A percentile compares a stretch with the other conserved stretches of the same genome.
These are phyloP conservation scores for Micrastur ruficollis DNA, from an alignment of 2,797 vertebrate genomes.

Conservation along the genomic window DNA sequence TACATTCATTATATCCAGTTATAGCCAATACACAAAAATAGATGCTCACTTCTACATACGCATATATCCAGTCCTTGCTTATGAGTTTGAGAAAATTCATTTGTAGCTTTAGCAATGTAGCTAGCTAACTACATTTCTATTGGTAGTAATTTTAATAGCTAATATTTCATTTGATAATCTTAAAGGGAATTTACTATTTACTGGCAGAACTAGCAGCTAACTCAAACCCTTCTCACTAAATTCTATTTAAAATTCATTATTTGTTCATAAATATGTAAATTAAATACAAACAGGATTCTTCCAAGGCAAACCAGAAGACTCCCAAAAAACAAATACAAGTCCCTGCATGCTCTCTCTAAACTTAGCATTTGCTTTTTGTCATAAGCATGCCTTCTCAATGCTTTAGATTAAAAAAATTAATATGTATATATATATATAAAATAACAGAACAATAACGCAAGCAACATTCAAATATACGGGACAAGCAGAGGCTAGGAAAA, in stretches of 20 bases:
- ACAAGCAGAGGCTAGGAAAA: neutral
- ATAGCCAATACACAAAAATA: neutral
- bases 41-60: neutral
- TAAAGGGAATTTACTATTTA: neutral
- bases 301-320: neutral
- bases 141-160: constrained; percentile 7
- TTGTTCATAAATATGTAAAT: constrained; percentile 27
- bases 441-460: neutral
- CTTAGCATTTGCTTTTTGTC: neutral
- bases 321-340: neutral
- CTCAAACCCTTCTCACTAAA: neutral
- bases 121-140: neutral
- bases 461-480: neutral
- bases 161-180: neutral
- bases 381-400: neutral
- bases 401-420: neutral
- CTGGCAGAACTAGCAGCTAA: neutral
- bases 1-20: neutral
- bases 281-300: neutral
- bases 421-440: too few relatives aligned
- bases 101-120: neutral
- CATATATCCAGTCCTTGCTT: neutral
- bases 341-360: neutral
- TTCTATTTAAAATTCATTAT: constrained; percentile 17
- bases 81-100: neutral